These are phyloP conservation scores for Beaufortia kweichowensis DNA, from an alignment of 2,113 vertebrate species.

Conservation along the genomic window DNA sequence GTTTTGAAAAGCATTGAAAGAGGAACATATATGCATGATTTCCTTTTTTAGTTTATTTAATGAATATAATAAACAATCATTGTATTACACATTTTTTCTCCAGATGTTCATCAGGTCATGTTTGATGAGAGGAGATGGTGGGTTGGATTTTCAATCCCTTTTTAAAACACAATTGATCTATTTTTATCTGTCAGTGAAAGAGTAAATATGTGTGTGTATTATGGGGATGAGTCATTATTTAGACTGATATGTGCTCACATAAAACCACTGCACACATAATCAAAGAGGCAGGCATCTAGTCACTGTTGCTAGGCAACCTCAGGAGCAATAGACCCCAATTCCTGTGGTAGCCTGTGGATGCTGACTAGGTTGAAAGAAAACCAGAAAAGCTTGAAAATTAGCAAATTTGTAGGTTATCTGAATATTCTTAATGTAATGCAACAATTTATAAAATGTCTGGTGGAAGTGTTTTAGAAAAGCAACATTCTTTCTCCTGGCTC, in stretches of 20 bases:
- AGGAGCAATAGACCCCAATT: constrained; percentile 72
- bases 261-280: constrained; percentile 63
- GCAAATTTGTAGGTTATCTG: constrained; percentile 50
- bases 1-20: too few relatives aligned
- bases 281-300: constrained; percentile 74
- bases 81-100: not conserved
- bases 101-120: not conserved
- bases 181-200: constrained; percentile 9
- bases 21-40: too few relatives aligned
- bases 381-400: constrained; percentile 61
- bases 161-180: not conserved
- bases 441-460: not conserved
- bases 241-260: constrained; percentile 65
- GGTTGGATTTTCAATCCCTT: not conserved
- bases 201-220: constrained; percentile 36
- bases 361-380: constrained; percentile 66
- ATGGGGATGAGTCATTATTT: constrained; percentile 66
- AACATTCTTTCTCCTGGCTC: too few relatives aligned
- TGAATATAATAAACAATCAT: too few relatives aligned
- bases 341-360: constrained; percentile 68
- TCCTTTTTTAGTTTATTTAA: too few relatives aligned
- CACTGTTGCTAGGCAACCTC: constrained; percentile 79
- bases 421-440: not conserved
- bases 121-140: not conserved
- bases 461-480: too few relatives aligned